A percentile compares a stretch with the other conserved stretches of the same genome.
These are phyloP conservation scores for Enteromius afrohamiltoni DNA, from an alignment of 2,797 vertebrate genomes.

Conservation along the genomic window DNA sequence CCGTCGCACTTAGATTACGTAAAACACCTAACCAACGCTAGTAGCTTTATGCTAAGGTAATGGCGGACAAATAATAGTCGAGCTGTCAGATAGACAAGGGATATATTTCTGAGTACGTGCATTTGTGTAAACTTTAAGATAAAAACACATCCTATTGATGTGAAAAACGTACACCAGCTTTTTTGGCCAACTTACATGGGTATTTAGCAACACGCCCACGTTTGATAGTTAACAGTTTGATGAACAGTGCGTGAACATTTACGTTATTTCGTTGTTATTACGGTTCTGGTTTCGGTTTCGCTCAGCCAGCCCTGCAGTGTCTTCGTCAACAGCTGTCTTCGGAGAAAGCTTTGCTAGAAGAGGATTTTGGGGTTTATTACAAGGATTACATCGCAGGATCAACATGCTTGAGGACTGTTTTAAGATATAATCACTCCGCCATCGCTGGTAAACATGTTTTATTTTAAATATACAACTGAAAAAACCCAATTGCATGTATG, in stretches of 20 bases:
- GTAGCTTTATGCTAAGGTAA: conserved; percentile 1
- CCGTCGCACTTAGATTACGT: conserved; percentile 28
- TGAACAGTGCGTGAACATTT: neutral
- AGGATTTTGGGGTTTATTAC: conserved; percentile 8
- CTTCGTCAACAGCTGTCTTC: neutral
- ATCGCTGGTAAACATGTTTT: conserved; percentile 19
- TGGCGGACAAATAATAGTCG: neutral
- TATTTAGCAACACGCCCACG: neutral
- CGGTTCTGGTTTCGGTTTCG: conserved; percentile 9
- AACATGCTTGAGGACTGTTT: conserved; percentile 15
- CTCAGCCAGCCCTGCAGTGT: neutral
- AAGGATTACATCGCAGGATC: conserved; percentile 28
- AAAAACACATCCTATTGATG: neutral
- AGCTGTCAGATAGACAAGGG: neutral
- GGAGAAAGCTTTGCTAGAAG: neutral
- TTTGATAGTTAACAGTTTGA: neutral
- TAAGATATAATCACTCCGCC: neutral
- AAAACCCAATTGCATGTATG: neutral
- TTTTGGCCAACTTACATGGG: neutral
- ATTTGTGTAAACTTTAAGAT: neutral
- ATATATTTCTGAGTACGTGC: neutral
- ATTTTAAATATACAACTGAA: neutral
- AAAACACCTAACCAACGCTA: neutral
- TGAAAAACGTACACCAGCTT: neutral
- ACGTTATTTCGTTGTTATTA: neutral